These are phyloP conservation scores for Leptobrachium leishanense DNA, from an alignment of 2,113 vertebrate genomes.

Conservation along the genomic window DNA sequence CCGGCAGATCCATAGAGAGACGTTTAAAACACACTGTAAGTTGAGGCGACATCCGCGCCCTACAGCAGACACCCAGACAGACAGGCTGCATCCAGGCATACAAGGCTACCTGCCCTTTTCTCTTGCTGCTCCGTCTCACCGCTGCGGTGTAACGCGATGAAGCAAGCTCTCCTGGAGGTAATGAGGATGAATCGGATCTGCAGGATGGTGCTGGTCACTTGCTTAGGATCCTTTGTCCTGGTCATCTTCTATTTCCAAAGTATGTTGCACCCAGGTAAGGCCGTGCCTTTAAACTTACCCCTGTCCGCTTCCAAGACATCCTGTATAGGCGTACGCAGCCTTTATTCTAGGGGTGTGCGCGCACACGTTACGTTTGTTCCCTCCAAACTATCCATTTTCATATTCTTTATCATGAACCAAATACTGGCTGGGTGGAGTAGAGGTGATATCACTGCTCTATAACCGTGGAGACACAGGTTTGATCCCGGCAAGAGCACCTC, in stretches of 20 bases:
- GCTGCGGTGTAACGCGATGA: constrained; percentile 76
- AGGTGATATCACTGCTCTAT: too few relatives aligned
- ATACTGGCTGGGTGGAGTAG: too few relatives aligned
- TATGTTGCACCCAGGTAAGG: constrained; percentile 98
- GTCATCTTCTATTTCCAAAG: constrained; percentile 99
- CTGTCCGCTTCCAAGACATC: constrained; percentile 15
- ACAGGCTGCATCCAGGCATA: background rate
- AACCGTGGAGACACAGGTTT: too few relatives aligned
- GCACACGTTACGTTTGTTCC: background rate
- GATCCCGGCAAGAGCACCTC: too few relatives aligned
- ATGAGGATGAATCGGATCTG: constrained; percentile 95
- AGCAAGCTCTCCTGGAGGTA: constrained; percentile 85
- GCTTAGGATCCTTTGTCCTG: constrained; percentile 93
- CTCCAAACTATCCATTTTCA: background rate
- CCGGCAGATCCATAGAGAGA: background rate
- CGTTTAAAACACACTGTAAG: background rate
- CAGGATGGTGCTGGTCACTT: constrained; percentile 93
- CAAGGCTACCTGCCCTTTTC: background rate
- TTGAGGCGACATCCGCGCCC: constrained; percentile 25
- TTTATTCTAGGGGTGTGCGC: background rate
- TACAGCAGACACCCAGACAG: constrained; percentile 26
- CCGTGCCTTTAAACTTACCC: constrained; percentile 40
- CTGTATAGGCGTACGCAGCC: background rate
- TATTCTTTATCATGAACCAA: too few relatives aligned
- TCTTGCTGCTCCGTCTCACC: constrained; percentile 18